phyloP scores from a whole-genome alignment of 1,140 invertebrate genomes.

The Ericerus pela region DNA sequence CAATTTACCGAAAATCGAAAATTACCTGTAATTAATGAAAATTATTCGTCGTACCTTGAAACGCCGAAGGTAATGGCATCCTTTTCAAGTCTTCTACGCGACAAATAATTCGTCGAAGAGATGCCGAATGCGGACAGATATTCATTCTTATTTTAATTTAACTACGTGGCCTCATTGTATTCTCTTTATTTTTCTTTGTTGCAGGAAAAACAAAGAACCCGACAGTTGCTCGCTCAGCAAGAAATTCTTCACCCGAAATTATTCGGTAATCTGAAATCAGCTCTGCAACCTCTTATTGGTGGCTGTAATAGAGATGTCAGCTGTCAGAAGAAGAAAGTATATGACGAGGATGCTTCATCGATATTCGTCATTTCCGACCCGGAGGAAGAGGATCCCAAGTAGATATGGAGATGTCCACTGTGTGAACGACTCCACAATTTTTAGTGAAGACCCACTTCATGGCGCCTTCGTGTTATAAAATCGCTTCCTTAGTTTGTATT shows the following conservation, averaged over 20 bases:
- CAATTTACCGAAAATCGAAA: conserved; percentile 51
- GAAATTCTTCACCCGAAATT: conserved; percentile 58
- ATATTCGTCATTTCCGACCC: neutral
- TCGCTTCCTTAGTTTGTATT: too few relatives aligned
- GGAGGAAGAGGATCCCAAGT: neutral
- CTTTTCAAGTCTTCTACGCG: neutral
- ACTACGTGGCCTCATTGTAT: neutral
- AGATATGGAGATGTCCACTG: too few relatives aligned
- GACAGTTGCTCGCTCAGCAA: conserved; percentile 55
- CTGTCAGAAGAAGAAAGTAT: neutral
- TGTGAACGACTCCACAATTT: too few relatives aligned
- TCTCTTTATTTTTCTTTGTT: conserved; percentile 17
- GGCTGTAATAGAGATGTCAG: conserved; percentile 32
- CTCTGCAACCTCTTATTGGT: conserved; percentile 53
- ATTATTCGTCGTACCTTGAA: conserved; percentile 45
- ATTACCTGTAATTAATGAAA: conserved; percentile 46
- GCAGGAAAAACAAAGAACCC: conserved; percentile 47
- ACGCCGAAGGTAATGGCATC: conserved; percentile 36
- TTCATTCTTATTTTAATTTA: too few relatives aligned
- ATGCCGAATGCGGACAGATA: too few relatives aligned
- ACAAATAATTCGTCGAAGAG: neutral
- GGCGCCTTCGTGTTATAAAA: too few relatives aligned
- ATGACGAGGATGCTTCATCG: neutral
- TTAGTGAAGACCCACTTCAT: too few relatives aligned
- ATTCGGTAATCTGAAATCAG: conserved; percentile 48